Evolutionary conservation across 2,888 invertebrate genomes (phyloP).

Genomic region (Zonitis immaculata): DNA sequence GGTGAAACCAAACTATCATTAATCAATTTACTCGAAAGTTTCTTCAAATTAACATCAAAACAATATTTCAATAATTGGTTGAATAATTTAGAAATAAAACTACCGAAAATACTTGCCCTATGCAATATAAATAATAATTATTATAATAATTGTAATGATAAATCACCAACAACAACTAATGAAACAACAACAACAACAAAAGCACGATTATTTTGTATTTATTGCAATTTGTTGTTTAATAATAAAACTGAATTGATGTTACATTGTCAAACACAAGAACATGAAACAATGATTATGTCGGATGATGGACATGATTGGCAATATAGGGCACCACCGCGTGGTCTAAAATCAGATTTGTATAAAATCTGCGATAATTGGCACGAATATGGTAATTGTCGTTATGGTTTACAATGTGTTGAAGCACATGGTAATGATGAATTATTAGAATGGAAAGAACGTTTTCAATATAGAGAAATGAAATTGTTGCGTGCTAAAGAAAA

Average conservation of each 20-base stretch:
- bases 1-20: slow-evolving; percentile 53
- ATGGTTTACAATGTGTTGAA: slow-evolving; percentile 67
- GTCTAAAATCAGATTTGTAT: slow-evolving; percentile 61
- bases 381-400: slow-evolving; percentile 57
- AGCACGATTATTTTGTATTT: slow-evolving; percentile 48
- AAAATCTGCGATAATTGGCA: slow-evolving; percentile 58
- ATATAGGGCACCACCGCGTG: slow-evolving; percentile 65
- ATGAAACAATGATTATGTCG: slow-evolving; percentile 59
- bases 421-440: slow-evolving; percentile 70
- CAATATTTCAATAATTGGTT: slow-evolving; percentile 37
- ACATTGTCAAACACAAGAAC: slow-evolving; percentile 60
- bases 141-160: slow-evolving; percentile 13
- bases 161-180: slow-evolving; percentile 4
- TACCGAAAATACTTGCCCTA: slow-evolving; percentile 11
- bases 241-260: slow-evolving; percentile 54
- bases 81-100: slow-evolving; percentile 30
- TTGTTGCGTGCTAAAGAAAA: slow-evolving; percentile 62
- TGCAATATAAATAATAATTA: slow-evolving; percentile 16
- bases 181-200: not conserved
- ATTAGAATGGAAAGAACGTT: slow-evolving; percentile 68
- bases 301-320: slow-evolving; percentile 67
- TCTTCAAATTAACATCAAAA: slow-evolving; percentile 29
- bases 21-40: slow-evolving; percentile 48
- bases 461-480: slow-evolving; percentile 62
- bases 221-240: slow-evolving; percentile 55